These are phyloP conservation scores for Cacatua alba DNA, from an alignment of 2,113 vertebrate species.

Conservation along the genomic window DNA sequence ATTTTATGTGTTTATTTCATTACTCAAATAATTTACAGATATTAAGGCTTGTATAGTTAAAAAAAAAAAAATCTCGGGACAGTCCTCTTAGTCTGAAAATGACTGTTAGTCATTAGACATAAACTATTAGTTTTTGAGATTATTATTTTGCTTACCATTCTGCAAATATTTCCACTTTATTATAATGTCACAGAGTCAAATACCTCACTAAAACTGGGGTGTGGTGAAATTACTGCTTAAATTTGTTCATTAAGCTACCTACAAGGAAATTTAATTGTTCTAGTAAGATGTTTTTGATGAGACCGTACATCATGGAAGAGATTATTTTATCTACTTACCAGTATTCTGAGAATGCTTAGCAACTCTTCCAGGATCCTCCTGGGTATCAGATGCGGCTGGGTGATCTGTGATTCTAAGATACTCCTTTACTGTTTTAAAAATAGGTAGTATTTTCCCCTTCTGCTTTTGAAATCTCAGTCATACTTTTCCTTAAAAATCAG, in stretches of 20 bases:
- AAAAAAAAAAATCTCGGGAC: neutral
- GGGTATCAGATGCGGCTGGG: neutral
- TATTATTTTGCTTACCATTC: neutral
- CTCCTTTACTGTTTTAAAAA: neutral
- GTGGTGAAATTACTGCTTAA: neutral
- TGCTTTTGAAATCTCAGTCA: neutral
- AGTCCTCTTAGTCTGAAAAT: neutral
- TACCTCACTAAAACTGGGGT: neutral
- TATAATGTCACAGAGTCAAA: neutral
- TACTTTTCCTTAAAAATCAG: neutral
- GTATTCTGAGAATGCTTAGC: neutral
- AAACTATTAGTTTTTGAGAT: neutral
- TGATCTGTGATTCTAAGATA: neutral
- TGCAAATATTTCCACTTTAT: neutral
- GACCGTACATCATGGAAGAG: neutral
- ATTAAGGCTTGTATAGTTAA: neutral
- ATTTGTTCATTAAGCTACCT: neutral
- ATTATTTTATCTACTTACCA: neutral
- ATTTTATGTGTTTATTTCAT: neutral
- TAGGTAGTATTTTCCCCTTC: neutral
- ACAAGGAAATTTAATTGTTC: neutral
- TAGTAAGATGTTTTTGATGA: neutral
- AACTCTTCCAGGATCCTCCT: neutral
- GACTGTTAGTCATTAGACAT: neutral
- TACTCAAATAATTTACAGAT: neutral